Percentiles rank a stretch among this genome's conserved stretches.
Evolutionary conservation across 1,140 invertebrate genomes (phyloP).

Genomic region (Ruditapes philippinarum): DNA sequence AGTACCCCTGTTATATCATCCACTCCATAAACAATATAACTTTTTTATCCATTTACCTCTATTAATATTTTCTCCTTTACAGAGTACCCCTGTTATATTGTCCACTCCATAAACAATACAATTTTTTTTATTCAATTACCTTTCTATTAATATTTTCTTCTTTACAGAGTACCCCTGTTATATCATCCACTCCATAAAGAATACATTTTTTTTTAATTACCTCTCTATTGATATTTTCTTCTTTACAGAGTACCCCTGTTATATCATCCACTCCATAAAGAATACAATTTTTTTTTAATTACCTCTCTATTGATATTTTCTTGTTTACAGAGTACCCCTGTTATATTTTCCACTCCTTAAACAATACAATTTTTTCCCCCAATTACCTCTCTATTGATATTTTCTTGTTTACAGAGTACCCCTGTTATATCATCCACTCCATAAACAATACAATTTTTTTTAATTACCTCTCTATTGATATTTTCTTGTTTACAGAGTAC

Average conservation of each 20-base stretch:
- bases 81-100: too few relatives aligned
- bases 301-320: constrained; percentile 89
- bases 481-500: constrained; percentile 93
- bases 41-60: too few relatives aligned
- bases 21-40: too few relatives aligned
- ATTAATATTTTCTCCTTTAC: too few relatives aligned
- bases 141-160: constrained; percentile 90
- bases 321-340: constrained; percentile 93
- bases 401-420: constrained; percentile 92
- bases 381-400: constrained; percentile 89
- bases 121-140: constrained; percentile 69
- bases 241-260: constrained; percentile 93
- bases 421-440: constrained; percentile 96
- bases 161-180: constrained; percentile 94
- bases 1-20: too few relatives aligned
- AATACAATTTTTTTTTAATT: constrained; percentile 90
- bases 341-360: too few relatives aligned
- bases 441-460: too few relatives aligned
- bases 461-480: constrained; percentile 87
- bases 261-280: constrained; percentile 97
- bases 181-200: constrained; percentile 96
- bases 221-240: constrained; percentile 91
- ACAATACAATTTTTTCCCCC: too few relatives aligned
- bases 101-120: too few relatives aligned
- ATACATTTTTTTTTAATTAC: constrained; percentile 93